Conservation (phyloP, 2,113 vertebrate genomes). For the Datnioides undecimradiatus region DNA sequence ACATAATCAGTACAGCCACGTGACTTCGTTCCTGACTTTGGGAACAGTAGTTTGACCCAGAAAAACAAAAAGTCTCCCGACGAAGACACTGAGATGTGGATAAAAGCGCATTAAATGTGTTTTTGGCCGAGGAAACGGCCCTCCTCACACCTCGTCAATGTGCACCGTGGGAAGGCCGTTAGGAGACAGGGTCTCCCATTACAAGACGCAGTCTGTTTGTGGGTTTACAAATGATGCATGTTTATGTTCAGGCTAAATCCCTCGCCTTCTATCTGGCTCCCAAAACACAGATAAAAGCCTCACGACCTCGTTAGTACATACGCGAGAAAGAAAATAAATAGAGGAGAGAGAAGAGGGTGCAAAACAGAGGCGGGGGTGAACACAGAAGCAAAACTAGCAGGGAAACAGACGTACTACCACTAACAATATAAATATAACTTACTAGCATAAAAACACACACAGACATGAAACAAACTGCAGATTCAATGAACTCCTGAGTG, state of each 20-base stretch:
- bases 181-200: not conserved
- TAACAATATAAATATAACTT: no score
- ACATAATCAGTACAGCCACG: not conserved
- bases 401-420: no score
- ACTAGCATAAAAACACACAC: no score
- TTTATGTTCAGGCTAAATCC: not conserved
- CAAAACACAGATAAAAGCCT: constrained; percentile 9
- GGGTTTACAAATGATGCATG: not conserved
- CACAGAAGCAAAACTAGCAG: no score
- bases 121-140: not conserved
- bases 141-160: not conserved
- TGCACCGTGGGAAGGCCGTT: not conserved
- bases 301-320: not conserved
- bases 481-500: not conserved
- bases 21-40: not conserved
- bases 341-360: not conserved
- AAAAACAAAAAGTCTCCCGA: no score
- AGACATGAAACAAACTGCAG: not conserved
- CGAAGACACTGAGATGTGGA: not conserved
- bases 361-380: not conserved
- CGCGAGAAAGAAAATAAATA: not conserved
- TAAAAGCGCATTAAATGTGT: not conserved
- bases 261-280: not conserved
- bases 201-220: not conserved
- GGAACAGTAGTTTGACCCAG: not conserved